phyloP scores from a whole-genome alignment of 2,113 vertebrate species.

The Gracilinanus agilis region DNA sequence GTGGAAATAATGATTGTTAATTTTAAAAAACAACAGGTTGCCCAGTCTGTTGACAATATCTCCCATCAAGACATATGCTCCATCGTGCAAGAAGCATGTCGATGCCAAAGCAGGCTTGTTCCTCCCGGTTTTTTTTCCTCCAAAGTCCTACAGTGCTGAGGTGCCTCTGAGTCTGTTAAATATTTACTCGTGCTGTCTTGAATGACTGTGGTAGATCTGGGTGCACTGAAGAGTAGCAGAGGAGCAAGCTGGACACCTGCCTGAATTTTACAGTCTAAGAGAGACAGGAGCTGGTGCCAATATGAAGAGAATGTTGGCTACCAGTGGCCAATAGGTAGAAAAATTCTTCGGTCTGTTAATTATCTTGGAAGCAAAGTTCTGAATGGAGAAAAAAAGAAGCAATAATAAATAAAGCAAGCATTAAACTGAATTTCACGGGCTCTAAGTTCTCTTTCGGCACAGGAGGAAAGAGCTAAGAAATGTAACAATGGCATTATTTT shows the following conservation, averaged over 20 bases:
- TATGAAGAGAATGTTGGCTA: neutral
- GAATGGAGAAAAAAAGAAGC: slow-evolving; percentile 40
- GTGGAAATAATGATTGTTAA: neutral
- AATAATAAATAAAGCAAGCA: slow-evolving; percentile 60
- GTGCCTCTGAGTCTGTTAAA: slow-evolving; percentile 36
- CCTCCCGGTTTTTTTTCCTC: neutral
- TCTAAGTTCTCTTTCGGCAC: neutral
- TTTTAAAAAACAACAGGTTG: slow-evolving; percentile 27
- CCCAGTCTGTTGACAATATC: neutral
- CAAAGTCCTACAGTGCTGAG: neutral
- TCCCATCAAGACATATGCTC: slow-evolving; percentile 29
- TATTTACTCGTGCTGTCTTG: slow-evolving; percentile 34
- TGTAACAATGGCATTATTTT: neutral
- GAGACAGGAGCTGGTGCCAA: neutral
- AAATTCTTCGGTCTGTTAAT: slow-evolving; percentile 62
- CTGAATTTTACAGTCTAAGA: neutral
- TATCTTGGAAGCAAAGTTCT: slow-evolving; percentile 68
- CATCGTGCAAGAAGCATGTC: neutral
- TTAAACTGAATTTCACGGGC: slow-evolving; percentile 55
- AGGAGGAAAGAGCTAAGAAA: neutral
- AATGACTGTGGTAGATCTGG: neutral
- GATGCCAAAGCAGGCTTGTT: slow-evolving; percentile 29
- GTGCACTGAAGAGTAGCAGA: neutral
- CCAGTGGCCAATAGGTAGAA: slow-evolving; percentile 45
- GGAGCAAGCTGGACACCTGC: slow-evolving; percentile 1